These are phyloP conservation scores for Chanos chanos DNA, from an alignment of 2,797 vertebrate genomes.

Conservation along the genomic window DNA sequence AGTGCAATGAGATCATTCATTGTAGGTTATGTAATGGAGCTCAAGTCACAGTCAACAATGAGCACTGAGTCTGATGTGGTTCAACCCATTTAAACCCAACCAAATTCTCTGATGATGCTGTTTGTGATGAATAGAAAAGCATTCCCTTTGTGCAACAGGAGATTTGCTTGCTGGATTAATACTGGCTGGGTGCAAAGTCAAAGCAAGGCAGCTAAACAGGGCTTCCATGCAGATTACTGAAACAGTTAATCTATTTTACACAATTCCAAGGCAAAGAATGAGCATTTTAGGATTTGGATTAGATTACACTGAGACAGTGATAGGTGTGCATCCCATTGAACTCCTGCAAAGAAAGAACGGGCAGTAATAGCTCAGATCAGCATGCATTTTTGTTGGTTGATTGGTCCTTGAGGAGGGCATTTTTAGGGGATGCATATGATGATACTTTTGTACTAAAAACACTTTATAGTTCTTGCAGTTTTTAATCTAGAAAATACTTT, in stretches of 20 bases:
- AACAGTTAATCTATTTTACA: conserved; percentile 41
- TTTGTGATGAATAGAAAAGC: conserved; percentile 23
- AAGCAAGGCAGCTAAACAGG: conserved; percentile 52
- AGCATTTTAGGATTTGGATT: conserved; percentile 54
- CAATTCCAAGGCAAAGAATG: conserved; percentile 54
- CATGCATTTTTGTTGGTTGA: no score
- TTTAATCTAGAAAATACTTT: no score
- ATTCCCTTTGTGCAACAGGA: conserved; percentile 1
- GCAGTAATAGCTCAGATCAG: no score
- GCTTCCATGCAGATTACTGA: conserved; percentile 65
- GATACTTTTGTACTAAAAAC: no score
- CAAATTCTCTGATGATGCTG: conserved; percentile 6
- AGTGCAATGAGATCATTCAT: conserved; percentile 30
- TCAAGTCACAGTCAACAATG: conserved; percentile 7
- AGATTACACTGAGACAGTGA: conserved; percentile 60
- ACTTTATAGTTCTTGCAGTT: no score
- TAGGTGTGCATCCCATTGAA: conserved; percentile 50
- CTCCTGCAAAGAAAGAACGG: no score
- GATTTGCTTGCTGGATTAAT: conserved; percentile 4
- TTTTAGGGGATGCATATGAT: no score
- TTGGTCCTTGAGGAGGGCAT: no score
- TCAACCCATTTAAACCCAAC: not conserved
- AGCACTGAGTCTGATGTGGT: conserved; percentile 24
- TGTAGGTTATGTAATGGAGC: conserved; percentile 21
- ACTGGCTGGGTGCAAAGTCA: conserved; percentile 58